phyloP scores from a whole-genome alignment of 1,140 invertebrate species.

The Ylistrum balloti region DNA sequence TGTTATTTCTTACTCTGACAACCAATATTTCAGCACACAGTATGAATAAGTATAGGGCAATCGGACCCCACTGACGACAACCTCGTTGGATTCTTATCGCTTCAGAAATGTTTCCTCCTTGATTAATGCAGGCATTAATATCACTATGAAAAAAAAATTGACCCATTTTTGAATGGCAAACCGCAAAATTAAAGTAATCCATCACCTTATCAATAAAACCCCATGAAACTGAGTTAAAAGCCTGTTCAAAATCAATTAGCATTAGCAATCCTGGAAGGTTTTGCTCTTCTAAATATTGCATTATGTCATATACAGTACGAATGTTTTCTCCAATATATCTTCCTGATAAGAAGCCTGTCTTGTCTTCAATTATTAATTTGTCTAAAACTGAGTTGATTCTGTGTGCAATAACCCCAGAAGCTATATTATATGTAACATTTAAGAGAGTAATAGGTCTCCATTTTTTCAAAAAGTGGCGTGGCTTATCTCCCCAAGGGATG shows the following conservation, averaged over 20 bases:
- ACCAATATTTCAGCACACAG: constrained; percentile 55
- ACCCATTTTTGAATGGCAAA: neutral
- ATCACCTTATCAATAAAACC: no score
- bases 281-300: constrained; percentile 6
- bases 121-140: neutral
- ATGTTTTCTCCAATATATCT: no score
- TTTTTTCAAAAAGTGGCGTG: no score
- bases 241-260: neutral
- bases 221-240: constrained; percentile 2
- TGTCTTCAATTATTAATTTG: neutral
- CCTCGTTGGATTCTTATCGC: constrained; percentile 40
- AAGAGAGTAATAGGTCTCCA: no score
- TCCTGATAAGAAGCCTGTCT: no score
- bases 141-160: neutral
- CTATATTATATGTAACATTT: no score
- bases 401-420: no score
- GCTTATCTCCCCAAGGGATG: no score
- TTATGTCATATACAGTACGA: constrained; percentile 12
- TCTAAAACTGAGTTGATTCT: neutral
- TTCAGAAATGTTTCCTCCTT: constrained; percentile 47
- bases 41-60: constrained; percentile 54
- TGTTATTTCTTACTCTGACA: constrained; percentile 48
- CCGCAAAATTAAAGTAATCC: constrained; percentile 45
- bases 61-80: constrained; percentile 50
- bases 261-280: neutral